phyloP scores from a whole-genome alignment of 2,797 vertebrate genomes.

The Sebastes matsubarae region DNA sequence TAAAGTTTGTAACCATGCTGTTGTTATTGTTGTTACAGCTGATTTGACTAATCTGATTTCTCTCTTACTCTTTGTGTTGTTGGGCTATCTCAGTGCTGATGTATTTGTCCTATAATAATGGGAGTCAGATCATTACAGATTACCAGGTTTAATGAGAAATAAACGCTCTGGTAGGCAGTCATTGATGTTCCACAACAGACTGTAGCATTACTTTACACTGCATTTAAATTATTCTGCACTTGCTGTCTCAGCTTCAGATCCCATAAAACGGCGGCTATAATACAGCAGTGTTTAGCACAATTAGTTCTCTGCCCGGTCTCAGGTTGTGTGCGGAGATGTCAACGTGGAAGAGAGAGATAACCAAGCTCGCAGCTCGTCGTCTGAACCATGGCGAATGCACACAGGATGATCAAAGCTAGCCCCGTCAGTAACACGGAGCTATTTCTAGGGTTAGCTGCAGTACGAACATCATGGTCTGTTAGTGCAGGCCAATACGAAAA shows the following conservation, averaged over 20 bases:
- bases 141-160: conserved; percentile 10
- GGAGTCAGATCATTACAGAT: conserved; percentile 4
- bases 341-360: conserved; percentile 49
- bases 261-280: conserved; percentile 26
- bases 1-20: background rate
- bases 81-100: background rate
- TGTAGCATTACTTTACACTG: conserved; percentile 1
- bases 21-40: conserved; percentile 3
- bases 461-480: conserved; percentile 29
- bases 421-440: conserved; percentile 32
- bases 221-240: conserved; percentile 15
- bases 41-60: background rate
- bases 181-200: conserved; percentile 2
- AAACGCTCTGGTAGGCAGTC: background rate
- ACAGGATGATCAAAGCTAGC: conserved; percentile 51
- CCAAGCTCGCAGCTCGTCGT: conserved; percentile 22
- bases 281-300: conserved; percentile 31
- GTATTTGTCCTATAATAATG: background rate
- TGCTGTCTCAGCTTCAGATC: conserved; percentile 1
- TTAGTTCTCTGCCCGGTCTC: conserved; percentile 36
- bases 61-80: background rate
- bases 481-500: conserved; percentile 8
- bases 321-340: conserved; percentile 32
- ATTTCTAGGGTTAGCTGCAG: conserved; percentile 41
- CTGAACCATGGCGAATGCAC: conserved; percentile 42